Conservation (phyloP, 2,888 invertebrate genomes). For the Shargacucullia verbasci region DNA sequence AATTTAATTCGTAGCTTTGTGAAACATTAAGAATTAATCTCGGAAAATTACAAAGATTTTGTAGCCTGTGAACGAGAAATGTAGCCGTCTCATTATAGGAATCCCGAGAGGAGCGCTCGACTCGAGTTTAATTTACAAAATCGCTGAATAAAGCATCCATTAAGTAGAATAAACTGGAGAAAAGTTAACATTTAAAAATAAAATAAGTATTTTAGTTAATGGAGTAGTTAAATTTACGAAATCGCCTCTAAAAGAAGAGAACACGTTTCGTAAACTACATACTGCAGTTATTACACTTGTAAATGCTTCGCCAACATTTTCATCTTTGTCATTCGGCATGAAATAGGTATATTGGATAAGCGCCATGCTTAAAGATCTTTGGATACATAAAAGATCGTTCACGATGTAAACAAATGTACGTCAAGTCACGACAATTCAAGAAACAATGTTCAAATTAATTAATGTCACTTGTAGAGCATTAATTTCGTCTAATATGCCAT, state of each 20-base stretch:
- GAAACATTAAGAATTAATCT: constrained; percentile 51
- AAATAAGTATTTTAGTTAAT: constrained; percentile 13
- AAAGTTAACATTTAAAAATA: constrained; percentile 11
- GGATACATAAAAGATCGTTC: constrained; percentile 24
- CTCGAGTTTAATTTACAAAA: constrained; percentile 36
- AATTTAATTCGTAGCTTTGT: constrained; percentile 39
- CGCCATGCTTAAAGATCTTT: constrained; percentile 13
- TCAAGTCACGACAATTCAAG: constrained; percentile 14
- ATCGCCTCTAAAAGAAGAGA: constrained; percentile 15
- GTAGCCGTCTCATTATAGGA: constrained; percentile 34
- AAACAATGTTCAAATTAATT: constrained; percentile 18
- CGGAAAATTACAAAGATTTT: constrained; percentile 44
- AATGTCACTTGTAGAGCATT: constrained; percentile 11
- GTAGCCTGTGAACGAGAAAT: constrained; percentile 42
- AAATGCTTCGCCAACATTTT: constrained; percentile 21
- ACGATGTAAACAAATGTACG: constrained; percentile 23
- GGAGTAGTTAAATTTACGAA: constrained; percentile 7
- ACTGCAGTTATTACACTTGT: constrained; percentile 6
- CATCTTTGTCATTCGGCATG: constrained; percentile 9
- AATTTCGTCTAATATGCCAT: not conserved
- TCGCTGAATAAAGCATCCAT: constrained; percentile 34
- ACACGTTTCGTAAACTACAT: constrained; percentile 11
- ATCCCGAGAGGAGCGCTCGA: constrained; percentile 28
- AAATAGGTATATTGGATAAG: constrained; percentile 25
- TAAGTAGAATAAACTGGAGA: constrained; percentile 25